A percentile compares a stretch with the other conserved stretches of the same genome.
phyloP scores from a whole-genome alignment of 1,140 invertebrate species.

The Microplitis demolitor region DNA sequence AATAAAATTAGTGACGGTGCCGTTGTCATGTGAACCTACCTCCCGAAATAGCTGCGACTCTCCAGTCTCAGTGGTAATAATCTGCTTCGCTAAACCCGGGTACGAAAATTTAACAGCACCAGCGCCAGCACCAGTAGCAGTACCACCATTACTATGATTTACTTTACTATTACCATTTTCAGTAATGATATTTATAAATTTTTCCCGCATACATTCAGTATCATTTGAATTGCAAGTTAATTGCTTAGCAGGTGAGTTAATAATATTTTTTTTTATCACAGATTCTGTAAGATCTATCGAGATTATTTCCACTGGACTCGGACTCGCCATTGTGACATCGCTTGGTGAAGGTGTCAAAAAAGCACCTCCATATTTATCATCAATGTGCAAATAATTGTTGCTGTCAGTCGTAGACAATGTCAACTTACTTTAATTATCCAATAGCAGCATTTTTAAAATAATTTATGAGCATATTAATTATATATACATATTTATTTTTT shows the following conservation, averaged over 20 bases:
- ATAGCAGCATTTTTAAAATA: conserved; percentile 14
- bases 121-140: conserved; percentile 28
- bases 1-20: conserved; percentile 17
- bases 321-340: conserved; percentile 63
- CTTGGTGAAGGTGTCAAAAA: conserved; percentile 64
- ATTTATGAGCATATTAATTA: not conserved
- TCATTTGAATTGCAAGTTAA: conserved; percentile 33
- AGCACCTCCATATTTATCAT: conserved; percentile 49
- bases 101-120: conserved; percentile 45
- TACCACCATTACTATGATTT: conserved; percentile 40
- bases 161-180: conserved; percentile 40
- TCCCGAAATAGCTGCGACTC: conserved; percentile 58
- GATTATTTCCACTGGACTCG: conserved; percentile 57
- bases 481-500: not conserved
- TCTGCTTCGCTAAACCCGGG: conserved; percentile 64
- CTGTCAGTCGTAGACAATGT: conserved; percentile 47
- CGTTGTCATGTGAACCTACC: conserved; percentile 54
- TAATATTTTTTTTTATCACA: conserved; percentile 56
- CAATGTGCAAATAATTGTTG: conserved; percentile 52
- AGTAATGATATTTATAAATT: conserved; percentile 45
- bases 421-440: conserved; percentile 58
- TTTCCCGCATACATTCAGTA: conserved; percentile 45
- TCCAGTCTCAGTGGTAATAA: conserved; percentile 58
- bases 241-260: conserved; percentile 30
- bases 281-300: conserved; percentile 59